Conservation (phyloP, 1,140 invertebrate genomes). For the Pentalonia nigronervosa region DNA sequence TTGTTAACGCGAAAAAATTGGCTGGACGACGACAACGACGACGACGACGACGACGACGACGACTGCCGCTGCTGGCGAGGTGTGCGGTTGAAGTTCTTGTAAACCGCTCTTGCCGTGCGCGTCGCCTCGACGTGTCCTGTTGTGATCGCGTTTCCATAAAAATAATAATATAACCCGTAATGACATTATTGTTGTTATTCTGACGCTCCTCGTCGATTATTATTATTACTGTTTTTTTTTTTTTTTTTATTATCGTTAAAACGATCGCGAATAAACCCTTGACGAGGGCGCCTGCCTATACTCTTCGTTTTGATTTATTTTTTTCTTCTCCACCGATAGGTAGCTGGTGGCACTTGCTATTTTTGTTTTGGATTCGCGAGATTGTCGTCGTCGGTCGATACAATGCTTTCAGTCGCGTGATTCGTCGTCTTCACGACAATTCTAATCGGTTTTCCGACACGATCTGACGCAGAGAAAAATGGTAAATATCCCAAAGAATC, state of each 20-base stretch:
- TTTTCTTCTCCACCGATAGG: background rate
- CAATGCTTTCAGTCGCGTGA: background rate
- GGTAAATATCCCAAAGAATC: conserved; percentile 22
- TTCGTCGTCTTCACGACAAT: background rate
- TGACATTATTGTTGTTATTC: background rate
- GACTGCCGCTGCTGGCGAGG: conserved; percentile 23
- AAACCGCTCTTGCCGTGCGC: conserved; percentile 16
- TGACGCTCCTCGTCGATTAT: background rate
- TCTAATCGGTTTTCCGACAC: background rate
- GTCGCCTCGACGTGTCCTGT: background rate
- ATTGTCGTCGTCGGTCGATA: background rate
- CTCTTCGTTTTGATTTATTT: background rate
- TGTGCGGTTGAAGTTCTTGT: conserved; percentile 32
- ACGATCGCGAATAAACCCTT: background rate
- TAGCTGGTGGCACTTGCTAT: background rate
- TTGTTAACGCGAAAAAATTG: conserved; percentile 46
- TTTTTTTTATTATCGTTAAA: no score
- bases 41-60: no score
- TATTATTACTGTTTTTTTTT: no score
- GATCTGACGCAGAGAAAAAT: background rate
- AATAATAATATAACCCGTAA: background rate
- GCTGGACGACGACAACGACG: conserved; percentile 40
- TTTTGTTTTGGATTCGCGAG: background rate
- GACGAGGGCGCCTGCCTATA: background rate
- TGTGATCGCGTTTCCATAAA: conserved; percentile 8